Evolutionary conservation across 2,797 vertebrate species (phyloP), one percentile per base, ranked within the genome.

Genomic region (Phataginus tetradactyla): DNA sequence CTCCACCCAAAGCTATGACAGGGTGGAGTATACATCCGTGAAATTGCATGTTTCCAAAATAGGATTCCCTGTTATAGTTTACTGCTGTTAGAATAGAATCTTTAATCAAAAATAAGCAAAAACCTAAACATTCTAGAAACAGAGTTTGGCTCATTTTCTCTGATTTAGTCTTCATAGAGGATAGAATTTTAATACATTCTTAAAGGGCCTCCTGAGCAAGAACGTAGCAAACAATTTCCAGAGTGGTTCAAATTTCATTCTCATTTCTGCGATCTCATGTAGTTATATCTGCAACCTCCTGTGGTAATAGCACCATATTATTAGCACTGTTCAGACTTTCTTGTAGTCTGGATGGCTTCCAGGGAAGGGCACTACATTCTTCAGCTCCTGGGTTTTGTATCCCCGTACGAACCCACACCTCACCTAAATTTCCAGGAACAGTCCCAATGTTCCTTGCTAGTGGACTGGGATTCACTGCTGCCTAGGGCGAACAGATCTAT

Each of bases 1-100:
- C 96, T 88, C 97, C 98, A 96, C 89, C 91, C 95, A 95, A n/a
- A 57, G 80, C 97, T 32, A 39, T 97, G 97, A 94, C 92, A 92
- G 98, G 98, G 97, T 97, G 98, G 98, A 96, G 98, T 96, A 63
- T 81, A 75, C 93, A 92, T 91, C 57, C 96, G 96, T 95, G 97
- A 97, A 98, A 96, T 97, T 97, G 97, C 93, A 98, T 49, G 83
- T 96, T 98, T 98, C 97, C 97, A 98, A 98, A 98, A 98, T 90
- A 96, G 79, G 45, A 90, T 96, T 72, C 86, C 71, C 91, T 86
- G 68, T 80, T 63, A 51, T 25, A 83, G 95, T 97, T 75, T 61
- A 68, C 34, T 87, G 87, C 71, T 9, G 3, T 97, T 94, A 63
- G 78, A 84, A 77, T n/a, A 75, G 86, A 94, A 86, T 83, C 55